Evolutionary conservation across 2,113 vertebrate genomes (phyloP), one percentile per base, ranked within the genome.

Genomic region (Gymnarchus niloticus): DNA sequence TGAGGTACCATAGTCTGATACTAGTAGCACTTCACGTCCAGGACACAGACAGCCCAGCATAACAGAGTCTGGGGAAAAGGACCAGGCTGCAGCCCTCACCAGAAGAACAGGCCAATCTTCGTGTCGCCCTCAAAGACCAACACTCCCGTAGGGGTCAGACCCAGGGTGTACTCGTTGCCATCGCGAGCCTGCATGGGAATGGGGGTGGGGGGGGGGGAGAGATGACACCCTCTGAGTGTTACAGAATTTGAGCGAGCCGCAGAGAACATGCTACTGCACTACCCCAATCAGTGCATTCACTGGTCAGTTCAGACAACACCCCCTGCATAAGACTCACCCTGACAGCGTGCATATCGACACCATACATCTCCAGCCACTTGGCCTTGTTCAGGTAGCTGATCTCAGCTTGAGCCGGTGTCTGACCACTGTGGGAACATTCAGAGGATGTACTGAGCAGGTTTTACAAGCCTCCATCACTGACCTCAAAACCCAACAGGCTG

Each of bases 321-420:
- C 52, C n/a, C n/a, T n/a, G n/a, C 52, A 14, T 14, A 3, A 5
- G 1, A 10, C 90, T 91, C 93, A 98, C 98, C 96, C 99, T 97
- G 83, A 99, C 98, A 92, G 97, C 97, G 88, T 99, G 98, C 98
- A 99, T 99, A 94, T 99, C 98, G 89, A 99, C 98, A 0, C 98
- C 98, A 89, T 99, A 99, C 98, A 99, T 99, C 94, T 99, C 98
- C 87, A 99, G 91, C 98, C 98, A 99, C 92, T 99, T 99, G 87
- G 98, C 98, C 94, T 99, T 99, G 90, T 99, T 99, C 90, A 99
- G 93, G 91, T 98, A 99, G 93, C 99, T 99, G 23, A 97, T 99
- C 94, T 99, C 98, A 85, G 98, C 98, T 87, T 98, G 98, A 4
- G 97, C 95, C 76, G 98, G 98, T 51, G 94, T 97, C 92, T 99